Evolutionary conservation across 1,140 invertebrate species (phyloP).

Genomic region (Camponotus pennsylvanicus): DNA sequence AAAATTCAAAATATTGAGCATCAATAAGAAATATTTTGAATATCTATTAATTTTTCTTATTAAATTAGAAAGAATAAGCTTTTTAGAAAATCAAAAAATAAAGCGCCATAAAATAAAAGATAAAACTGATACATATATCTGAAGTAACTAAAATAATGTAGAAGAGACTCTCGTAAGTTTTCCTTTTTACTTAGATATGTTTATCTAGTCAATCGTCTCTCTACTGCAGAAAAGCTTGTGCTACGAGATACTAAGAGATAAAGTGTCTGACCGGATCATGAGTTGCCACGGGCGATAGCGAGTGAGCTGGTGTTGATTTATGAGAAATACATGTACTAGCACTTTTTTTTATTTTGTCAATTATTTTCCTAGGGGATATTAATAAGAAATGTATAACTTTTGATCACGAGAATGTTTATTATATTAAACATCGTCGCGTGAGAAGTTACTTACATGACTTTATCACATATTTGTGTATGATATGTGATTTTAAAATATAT

Average conservation of each 20-base stretch:
- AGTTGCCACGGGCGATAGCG: slow-evolving; percentile 22
- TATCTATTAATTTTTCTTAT: not conserved
- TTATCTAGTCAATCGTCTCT: slow-evolving; percentile 19
- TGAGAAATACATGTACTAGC: slow-evolving; percentile 26
- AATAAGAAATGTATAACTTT: slow-evolving; percentile 38
- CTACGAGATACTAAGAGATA: slow-evolving; percentile 29
- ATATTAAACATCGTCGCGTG: slow-evolving; percentile 8
- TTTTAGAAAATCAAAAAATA: not conserved
- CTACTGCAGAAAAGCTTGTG: not conserved
- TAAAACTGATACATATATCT: not conserved
- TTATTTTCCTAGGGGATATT: slow-evolving; percentile 28
- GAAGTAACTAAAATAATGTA: not conserved
- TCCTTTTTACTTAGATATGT: not conserved
- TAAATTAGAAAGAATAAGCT: slow-evolving; percentile 3
- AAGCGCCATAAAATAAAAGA: not conserved
- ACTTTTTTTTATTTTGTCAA: slow-evolving; percentile 18
- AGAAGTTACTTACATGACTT: not conserved
- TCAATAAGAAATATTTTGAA: not conserved
- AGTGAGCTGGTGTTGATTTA: slow-evolving; percentile 51
- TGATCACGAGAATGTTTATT: slow-evolving; percentile 31
- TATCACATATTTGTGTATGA: not conserved
- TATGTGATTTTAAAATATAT: not conserved
- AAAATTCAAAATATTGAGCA: not conserved
- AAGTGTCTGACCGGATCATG: slow-evolving; percentile 43
- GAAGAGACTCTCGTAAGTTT: not conserved